phyloP scores from a whole-genome alignment of 1,140 invertebrate species.

The Zaprionus inermis region DNA sequence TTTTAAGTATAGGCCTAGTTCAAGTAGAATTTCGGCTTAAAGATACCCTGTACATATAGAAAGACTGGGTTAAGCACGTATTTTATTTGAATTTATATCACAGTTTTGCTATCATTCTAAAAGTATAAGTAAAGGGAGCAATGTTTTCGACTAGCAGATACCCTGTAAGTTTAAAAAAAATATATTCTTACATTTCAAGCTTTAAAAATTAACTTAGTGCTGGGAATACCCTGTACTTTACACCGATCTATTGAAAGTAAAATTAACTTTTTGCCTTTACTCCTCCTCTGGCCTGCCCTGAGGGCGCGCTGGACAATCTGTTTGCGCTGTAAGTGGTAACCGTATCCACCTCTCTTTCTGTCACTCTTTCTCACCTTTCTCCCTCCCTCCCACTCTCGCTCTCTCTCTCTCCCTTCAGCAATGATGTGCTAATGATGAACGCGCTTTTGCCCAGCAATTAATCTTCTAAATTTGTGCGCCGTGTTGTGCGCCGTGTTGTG shows the following conservation, averaged over 20 bases:
- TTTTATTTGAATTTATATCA: no score
- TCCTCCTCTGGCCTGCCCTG: constrained; percentile 7
- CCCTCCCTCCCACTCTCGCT: constrained; percentile 7
- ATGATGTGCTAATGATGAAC: constrained; percentile 77
- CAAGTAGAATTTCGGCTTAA: no score
- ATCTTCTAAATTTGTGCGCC: constrained; percentile 60
- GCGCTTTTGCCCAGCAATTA: constrained; percentile 56
- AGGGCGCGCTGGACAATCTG: constrained; percentile 13
- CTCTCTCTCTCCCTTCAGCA: constrained; percentile 11
- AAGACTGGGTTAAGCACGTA: no score
- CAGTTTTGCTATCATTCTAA: no score
- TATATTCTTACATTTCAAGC: background rate
- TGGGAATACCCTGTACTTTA: constrained; percentile 10
- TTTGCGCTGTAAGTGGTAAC: constrained; percentile 9
- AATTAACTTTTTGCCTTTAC: constrained; percentile 14
- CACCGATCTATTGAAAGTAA: constrained; percentile 28
- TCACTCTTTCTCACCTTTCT: background rate
- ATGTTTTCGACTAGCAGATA: background rate
- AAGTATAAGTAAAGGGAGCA: no score
- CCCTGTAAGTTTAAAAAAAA: background rate
- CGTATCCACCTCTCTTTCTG: background rate
- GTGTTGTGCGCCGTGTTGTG: constrained; percentile 32
- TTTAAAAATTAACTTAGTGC: no score
- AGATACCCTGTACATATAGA: no score
- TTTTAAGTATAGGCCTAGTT: no score